Evolutionary conservation across 2,113 vertebrate species (phyloP), one percentile per base, ranked within the genome.

Genomic region (Cichladusa arquata): DNA sequence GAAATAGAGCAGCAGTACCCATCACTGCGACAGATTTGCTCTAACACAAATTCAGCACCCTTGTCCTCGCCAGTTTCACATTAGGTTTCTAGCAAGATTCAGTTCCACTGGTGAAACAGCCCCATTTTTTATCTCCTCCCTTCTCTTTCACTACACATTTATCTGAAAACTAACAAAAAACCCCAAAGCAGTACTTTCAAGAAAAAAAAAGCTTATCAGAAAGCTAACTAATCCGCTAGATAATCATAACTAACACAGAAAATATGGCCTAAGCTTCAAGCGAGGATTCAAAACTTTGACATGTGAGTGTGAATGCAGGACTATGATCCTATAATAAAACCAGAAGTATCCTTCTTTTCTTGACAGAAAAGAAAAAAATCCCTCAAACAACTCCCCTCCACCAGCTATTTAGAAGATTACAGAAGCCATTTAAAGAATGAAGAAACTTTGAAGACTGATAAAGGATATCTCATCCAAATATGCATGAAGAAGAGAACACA

Each of bases 151-250:
- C 19, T 16, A 17, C 1, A 64, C 19, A 51, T 36, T 66, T 26
- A 79, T 42, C n/a, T 72, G 60, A 92, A 92, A 72, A 28, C 16
- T 48, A 79, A 33, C 22, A 45, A 73, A 56, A 66, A 29, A 12
- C 0, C 2, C 1, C 1, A 31, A 22, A 29, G 2, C 3, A 40
- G 3, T 65, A 57, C 15, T 56, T 61, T 66, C 29, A 57, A 73
- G 19, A 28, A 69, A 62, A 31, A 36, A 56, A 29, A 31, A 0
- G 3, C 10, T 69, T 58, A 40, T 3, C 29, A 47, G 65, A 66
- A 76, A 62, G 19, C 48, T 69, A 85, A 62, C 5, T 33, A 26
- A 88, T 38, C 11, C 22, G 56, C 65, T 79, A 71, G 25, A 31
- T 22, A 67, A 65, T 47, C 3, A 2, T 22, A 87, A 58, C 5